Evolutionary conservation across 2,888 invertebrate species (phyloP), one percentile per base, ranked within the genome.

Genomic region (Lycophotia porphyrea): DNA sequence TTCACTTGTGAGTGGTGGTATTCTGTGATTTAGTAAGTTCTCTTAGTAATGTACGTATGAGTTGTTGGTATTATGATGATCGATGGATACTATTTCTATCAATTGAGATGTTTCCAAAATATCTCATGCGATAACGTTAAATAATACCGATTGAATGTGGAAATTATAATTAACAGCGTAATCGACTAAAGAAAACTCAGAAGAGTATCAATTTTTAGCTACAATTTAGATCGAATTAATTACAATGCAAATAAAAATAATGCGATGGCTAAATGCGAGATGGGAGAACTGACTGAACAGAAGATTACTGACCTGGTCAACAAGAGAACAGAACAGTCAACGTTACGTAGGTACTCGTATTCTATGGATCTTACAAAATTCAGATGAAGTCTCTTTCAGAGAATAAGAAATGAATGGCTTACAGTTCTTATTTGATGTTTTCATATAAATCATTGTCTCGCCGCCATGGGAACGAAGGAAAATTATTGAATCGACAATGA

Each of bases 401-500:
- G 39, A 66, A 44, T 5, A 49, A 47, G 31, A 34, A 76, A 58
- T 42, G 27, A 82, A 78, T 42, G 36, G 13, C 47, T 34, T 55
- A 36, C 55, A 70, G 72, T 79, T 83, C 72, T 65, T 68, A 65
- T 31, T 65, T 34, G n/a, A 72, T 78, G 64, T 71, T 80, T 72
- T 79, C 60, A 49, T 71, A 64, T 58, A 52, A 69, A 82, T 78
- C 61, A 63, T 80, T 71, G 55, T 80, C 34, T 70, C 39, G 13
- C 13, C 39, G 5, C 34, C 39, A 55, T 52, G 64, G 42, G 52
- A 77, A 68, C 52, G 31, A 69, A 42, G 52, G 55, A 77, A 80
- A 76, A 76, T 69, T 65, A 80, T 78, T 64, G 39, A 58, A 81
- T 76, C 47, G 60, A 52, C 44, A 76, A 58, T 81, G 63, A 68